phyloP scores from a whole-genome alignment of 1,140 invertebrate genomes.

The Drosophila ogumai region DNA sequence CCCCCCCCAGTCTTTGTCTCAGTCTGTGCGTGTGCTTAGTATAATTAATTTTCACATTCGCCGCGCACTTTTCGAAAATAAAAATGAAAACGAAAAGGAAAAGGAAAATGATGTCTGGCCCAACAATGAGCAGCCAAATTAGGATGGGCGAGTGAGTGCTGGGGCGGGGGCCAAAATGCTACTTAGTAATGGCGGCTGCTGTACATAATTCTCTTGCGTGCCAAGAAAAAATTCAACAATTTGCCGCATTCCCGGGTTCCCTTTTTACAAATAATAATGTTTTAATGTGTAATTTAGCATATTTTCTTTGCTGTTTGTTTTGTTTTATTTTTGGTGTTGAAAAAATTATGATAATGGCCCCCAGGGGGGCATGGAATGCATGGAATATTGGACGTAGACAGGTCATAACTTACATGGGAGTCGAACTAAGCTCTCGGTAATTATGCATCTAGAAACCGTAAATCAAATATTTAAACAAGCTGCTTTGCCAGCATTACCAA shows the following conservation, averaged over 20 bases:
- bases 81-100: constrained; percentile 45
- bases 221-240: constrained; percentile 59
- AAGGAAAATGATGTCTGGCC: constrained; percentile 45
- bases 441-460: constrained; percentile 26
- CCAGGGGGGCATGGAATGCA: constrained; percentile 13
- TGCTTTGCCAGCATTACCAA: constrained; percentile 8
- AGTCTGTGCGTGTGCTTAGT: constrained; percentile 40
- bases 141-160: constrained; percentile 22
- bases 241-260: constrained; percentile 15
- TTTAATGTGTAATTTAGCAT: constrained; percentile 69
- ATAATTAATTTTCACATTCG: constrained; percentile 78
- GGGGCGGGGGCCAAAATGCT: constrained; percentile 13
- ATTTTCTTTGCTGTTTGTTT: constrained; percentile 43
- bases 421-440: constrained; percentile 10
- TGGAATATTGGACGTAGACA: not conserved
- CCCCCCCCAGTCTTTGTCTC: constrained; percentile 10
- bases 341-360: constrained; percentile 63
- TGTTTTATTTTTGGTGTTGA: constrained; percentile 34
- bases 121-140: constrained; percentile 61
- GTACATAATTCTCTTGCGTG: constrained; percentile 53
- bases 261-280: constrained; percentile 59
- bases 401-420: constrained; percentile 8
- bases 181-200: constrained; percentile 51
- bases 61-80: constrained; percentile 56
- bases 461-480: constrained; percentile 39